A percentile compares a stretch with the other conserved stretches of the same genome.
Conservation (phyloP, 2,113 vertebrate species). For the Barbus barbus region DNA sequence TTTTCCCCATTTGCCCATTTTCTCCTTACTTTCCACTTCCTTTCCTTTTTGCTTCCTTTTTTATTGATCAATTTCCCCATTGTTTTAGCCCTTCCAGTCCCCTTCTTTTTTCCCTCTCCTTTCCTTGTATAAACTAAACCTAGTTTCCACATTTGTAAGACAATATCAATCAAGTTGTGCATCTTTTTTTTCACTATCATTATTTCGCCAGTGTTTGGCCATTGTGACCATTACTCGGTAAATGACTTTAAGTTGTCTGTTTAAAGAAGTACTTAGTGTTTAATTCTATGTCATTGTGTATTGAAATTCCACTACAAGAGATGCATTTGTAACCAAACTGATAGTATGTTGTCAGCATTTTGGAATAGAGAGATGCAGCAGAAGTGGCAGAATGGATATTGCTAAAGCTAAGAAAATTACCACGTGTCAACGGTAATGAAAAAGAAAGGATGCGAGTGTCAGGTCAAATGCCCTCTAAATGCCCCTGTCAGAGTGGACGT, state of each 20-base stretch:
- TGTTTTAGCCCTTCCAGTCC: too few relatives aligned
- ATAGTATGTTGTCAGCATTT: not conserved
- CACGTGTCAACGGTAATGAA: not conserved
- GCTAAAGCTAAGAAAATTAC: not conserved
- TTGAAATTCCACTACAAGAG: not conserved
- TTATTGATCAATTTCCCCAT: too few relatives aligned
- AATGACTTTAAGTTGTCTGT: not conserved
- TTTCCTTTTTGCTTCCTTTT: too few relatives aligned
- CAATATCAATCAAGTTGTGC: not conserved
- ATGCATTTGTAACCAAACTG: not conserved
- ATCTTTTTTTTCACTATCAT: not conserved
- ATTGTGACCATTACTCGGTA: not conserved
- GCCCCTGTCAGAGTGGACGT: slow-evolving; percentile 53
- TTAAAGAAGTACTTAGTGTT: not conserved
- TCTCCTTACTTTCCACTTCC: too few relatives aligned
- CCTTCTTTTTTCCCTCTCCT: too few relatives aligned
- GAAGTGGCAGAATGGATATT: not conserved
- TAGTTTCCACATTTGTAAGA: too few relatives aligned
- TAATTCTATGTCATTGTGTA: not conserved
- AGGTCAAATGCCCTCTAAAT: slow-evolving; percentile 51
- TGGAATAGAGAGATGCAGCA: too few relatives aligned
- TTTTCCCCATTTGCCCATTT: too few relatives aligned
- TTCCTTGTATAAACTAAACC: too few relatives aligned
- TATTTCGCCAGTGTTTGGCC: not conserved
- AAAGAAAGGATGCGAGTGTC: slow-evolving; percentile 47